Evolutionary conservation across 2,888 invertebrate genomes (phyloP).

Genomic region (Ptychoptera contaminata): DNA sequence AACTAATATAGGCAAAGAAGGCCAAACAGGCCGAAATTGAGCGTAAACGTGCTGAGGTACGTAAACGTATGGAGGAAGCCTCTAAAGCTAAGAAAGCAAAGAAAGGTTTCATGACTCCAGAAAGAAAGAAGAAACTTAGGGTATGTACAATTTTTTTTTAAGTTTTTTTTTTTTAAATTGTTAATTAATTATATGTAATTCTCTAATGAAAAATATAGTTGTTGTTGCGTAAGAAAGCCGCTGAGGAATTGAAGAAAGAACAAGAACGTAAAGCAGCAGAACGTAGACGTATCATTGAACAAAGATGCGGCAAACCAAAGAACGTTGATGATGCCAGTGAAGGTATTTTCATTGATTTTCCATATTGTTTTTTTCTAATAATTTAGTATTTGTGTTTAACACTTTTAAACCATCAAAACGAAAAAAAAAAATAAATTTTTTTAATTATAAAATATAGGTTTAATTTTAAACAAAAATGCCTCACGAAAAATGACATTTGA

Average conservation of each 20-base stretch:
- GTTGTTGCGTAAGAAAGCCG: conserved; percentile 99
- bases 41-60: conserved; percentile 97
- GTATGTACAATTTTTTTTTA: conserved; percentile 45
- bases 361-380: conserved; percentile 1
- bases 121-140: conserved; percentile 99
- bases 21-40: conserved; percentile 96
- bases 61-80: conserved; percentile 97
- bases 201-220: conserved; percentile 48
- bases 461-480: not conserved
- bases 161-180: conserved; percentile 3
- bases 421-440: not conserved
- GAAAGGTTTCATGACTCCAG: conserved; percentile 99
- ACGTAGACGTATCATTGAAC: conserved; percentile 91
- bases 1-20: conserved; percentile 67
- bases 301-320: conserved; percentile 86
- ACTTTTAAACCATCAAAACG: not conserved
- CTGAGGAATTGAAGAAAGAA: conserved; percentile 98
- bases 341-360: conserved; percentile 42
- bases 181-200: conserved; percentile 1
- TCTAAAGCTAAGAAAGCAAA: conserved; percentile 97
- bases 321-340: conserved; percentile 83
- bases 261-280: conserved; percentile 98
- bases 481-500: not conserved
- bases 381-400: conserved; percentile 2
- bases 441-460: not conserved